Evolutionary conservation across 2,797 vertebrate genomes (phyloP).

Genomic region (Diglossa cyanea): DNA sequence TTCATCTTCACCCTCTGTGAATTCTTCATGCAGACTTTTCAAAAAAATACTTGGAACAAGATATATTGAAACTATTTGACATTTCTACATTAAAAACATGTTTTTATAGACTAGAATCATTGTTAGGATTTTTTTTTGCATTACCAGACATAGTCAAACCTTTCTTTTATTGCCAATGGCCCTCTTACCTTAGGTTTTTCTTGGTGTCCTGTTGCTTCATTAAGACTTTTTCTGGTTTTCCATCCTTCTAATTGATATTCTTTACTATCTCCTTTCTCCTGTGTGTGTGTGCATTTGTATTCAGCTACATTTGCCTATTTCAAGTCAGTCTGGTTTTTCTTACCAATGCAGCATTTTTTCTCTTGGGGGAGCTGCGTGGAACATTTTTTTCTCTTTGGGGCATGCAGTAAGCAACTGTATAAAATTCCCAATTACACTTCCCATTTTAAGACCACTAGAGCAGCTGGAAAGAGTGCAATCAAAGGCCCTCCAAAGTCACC

Average conservation of each 20-base stretch:
- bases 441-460: not conserved
- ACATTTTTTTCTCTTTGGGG: not conserved
- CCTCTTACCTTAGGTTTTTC: not conserved
- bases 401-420: not conserved
- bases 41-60: not conserved
- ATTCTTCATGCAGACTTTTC: constrained; percentile 21
- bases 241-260: constrained; percentile 26
- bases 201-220: not conserved
- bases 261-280: not conserved
- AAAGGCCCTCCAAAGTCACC: not conserved
- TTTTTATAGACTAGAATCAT: not conserved
- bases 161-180: not conserved
- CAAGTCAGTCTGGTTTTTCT: not conserved
- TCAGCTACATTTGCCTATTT: constrained; percentile 6
- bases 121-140: not conserved
- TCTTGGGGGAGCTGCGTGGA: not conserved
- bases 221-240: not conserved
- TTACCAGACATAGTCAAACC: not conserved
- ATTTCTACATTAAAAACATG: constrained; percentile 38
- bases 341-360: not conserved
- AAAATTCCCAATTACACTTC: not conserved
- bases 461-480: not conserved
- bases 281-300: not conserved
- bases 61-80: constrained; percentile 28
- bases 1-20: constrained; percentile 31